phyloP scores from a whole-genome alignment of 2,797 vertebrate species.

The Hippoglossus hippoglossus region DNA sequence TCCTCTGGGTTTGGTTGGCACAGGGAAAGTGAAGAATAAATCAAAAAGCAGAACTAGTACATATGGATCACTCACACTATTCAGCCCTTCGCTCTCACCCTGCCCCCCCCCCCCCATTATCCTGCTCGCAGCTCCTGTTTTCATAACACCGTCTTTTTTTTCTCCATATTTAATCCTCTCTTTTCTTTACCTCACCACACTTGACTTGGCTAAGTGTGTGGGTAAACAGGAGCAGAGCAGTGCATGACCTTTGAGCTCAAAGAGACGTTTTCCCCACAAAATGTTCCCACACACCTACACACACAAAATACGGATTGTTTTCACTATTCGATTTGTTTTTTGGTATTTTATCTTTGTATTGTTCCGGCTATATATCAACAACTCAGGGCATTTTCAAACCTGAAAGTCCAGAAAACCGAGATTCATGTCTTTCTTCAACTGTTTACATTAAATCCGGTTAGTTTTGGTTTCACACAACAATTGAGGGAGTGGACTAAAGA shows the following conservation, averaged over 20 bases:
- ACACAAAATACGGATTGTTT: too few species aligned
- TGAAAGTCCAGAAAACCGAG: too few species aligned
- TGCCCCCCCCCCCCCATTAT: constrained; percentile 43
- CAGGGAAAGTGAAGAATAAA: constrained; percentile 58
- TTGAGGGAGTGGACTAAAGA: too few species aligned
- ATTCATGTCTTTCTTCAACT: too few species aligned
- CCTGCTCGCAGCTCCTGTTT: constrained; percentile 23
- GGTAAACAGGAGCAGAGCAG: constrained; percentile 46
- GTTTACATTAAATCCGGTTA: too few species aligned
- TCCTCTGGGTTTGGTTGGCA: constrained; percentile 60
- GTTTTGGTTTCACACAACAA: too few species aligned
- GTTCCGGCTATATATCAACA: too few species aligned
- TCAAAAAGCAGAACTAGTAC: constrained; percentile 50
- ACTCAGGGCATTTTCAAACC: too few species aligned
- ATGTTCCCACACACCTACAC: too few species aligned
- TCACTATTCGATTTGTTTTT: too few species aligned
- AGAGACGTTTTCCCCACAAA: too few species aligned
- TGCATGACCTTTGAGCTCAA: constrained; percentile 31
- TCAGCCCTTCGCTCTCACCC: constrained; percentile 32
- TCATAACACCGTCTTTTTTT: constrained; percentile 7
- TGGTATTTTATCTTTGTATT: too few species aligned
- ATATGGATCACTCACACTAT: constrained; percentile 48
- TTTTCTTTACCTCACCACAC: constrained; percentile 8
- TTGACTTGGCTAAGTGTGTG: constrained; percentile 17
- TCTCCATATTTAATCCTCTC: constrained; percentile 24